Base-by-base conservation (phyloP, 1,140 invertebrate genomes). In the Drosophila repletoides region DNA sequence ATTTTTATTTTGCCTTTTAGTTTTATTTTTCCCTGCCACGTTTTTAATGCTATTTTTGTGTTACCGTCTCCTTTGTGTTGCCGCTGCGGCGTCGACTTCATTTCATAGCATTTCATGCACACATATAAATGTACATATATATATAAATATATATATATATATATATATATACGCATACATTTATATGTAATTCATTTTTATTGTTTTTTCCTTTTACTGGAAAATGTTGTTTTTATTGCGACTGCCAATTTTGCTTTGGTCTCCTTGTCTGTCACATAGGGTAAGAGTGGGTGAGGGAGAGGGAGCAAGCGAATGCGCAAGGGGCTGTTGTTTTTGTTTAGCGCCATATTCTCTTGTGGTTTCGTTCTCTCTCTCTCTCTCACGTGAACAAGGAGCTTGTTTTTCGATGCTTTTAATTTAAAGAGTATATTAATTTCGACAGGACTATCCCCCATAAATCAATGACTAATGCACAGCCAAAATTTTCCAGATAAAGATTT, bases 41-140 rank as follows among this genome's bases (percentile, higher is more conserved):
- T 19, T 55, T 68, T 63, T 55, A 68, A 68, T 68, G 65, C 65
- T 68, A 68, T 68, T 68, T 68, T 68, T 63, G 59, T 68, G 65
- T 68, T 55, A 46, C 48, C 48, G 41, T 63, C 59, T 55, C 26
- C 65, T 53, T 68, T 68, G 65, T 55, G 56, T 29, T 59, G 64
- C 45, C 56, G 64, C 46, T 14, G 2, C 46, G 12, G 29, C 53
- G 29, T 31, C 10, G 65, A 52, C 40, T 61, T 68, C 26, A n/a
- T n/a, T 53, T 19, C 22, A 34, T 33, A 46, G 31, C 45, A 51
- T 38, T 6, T 38, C 31, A 34, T 5, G 34, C 21, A 31, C 0
- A 31, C 21, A 26, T 5, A 40, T 12, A 26, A 12, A 40, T 36
- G 10, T 17, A 17, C 4, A 17, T 9, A 17, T 38, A 22, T 12